Conservation (phyloP, 1,140 invertebrate genomes). For the Pomacea maculata region DNA sequence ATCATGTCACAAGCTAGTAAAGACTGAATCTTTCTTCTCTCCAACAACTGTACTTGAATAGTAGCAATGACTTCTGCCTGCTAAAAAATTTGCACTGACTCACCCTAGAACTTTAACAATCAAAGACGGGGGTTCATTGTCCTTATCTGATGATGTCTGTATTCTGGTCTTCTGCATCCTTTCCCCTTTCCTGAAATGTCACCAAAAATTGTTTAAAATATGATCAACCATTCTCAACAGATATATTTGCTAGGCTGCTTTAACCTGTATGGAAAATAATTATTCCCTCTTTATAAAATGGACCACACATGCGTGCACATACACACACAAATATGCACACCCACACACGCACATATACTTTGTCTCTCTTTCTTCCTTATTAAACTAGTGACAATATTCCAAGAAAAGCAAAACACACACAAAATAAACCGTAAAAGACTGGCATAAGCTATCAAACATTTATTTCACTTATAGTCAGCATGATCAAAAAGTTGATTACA, state of each 20-base stretch:
- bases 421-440: neutral
- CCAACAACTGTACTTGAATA: no score
- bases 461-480: neutral
- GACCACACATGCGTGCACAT: no score
- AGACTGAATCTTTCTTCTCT: no score
- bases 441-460: neutral
- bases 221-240: neutral
- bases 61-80: no score
- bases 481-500: neutral
- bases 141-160: neutral
- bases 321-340: no score
- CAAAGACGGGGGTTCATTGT: neutral
- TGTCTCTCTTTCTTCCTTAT: no score
- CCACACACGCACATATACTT: no score
- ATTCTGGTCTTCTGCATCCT: neutral
- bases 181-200: neutral
- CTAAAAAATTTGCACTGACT: neutral
- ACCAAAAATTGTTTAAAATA: neutral
- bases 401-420: no score
- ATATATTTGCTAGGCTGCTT: neutral
- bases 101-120: neutral
- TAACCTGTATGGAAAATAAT: no score
- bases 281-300: no score
- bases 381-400: no score
- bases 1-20: no score